A percentile compares a stretch with the other conserved stretches of the same genome.
Conservation (phyloP, 2,113 vertebrate species). For the Petaurus breviceps region DNA sequence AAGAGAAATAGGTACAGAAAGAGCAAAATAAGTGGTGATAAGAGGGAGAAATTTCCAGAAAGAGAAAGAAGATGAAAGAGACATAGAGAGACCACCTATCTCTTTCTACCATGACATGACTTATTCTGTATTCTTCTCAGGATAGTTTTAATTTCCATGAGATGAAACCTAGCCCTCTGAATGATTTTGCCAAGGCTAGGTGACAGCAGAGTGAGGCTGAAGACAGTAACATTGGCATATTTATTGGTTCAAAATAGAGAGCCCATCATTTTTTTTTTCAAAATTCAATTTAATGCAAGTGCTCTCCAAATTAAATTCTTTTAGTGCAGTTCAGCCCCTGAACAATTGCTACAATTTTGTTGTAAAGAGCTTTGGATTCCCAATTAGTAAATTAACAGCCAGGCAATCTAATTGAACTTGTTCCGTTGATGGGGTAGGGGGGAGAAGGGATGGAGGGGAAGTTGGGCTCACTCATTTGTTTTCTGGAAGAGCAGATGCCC, state of each 20-base stretch:
- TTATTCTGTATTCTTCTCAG: conserved; percentile 36
- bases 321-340: conserved; percentile 34
- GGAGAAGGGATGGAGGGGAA: not conserved
- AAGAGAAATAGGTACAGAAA: not conserved
- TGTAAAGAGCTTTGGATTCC: conserved; percentile 41
- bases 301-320: conserved; percentile 73
- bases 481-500: not conserved
- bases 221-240: not conserved
- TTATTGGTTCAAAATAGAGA: conserved; percentile 67
- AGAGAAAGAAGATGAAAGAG: not conserved
- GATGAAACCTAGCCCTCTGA: conserved; percentile 60
- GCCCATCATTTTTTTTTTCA: conserved; percentile 45
- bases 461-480: not conserved
- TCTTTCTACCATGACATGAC: not conserved
- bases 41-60: not conserved
- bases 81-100: not conserved
- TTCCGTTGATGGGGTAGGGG: not conserved
- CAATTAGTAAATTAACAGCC: conserved; percentile 53
- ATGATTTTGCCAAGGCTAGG: conserved; percentile 22
- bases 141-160: conserved; percentile 49
- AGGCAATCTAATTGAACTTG: not conserved
- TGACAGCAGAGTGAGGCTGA: conserved; percentile 40
- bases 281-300: conserved; percentile 64
- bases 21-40: not conserved
- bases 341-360: conserved; percentile 23